Conservation (phyloP, 2,113 vertebrate species). For the Pycnonotus jocosus region DNA sequence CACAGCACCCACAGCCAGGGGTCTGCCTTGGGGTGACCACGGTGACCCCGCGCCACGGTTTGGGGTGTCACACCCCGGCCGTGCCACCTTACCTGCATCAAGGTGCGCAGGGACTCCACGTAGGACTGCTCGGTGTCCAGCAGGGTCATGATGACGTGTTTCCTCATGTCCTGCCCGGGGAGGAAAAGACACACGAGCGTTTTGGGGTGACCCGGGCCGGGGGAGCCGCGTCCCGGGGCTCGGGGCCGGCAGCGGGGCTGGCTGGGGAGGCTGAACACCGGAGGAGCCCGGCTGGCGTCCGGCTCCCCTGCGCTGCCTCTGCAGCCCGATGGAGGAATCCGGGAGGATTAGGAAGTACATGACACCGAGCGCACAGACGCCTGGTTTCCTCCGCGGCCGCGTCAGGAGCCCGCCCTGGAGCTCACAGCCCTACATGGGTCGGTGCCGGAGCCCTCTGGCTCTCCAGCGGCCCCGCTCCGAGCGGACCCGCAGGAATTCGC, state of each 20-base stretch:
- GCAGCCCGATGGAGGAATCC: slow-evolving; percentile 44
- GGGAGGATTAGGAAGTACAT: slow-evolving; percentile 63
- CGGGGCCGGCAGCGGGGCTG: neutral
- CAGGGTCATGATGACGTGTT: slow-evolving; percentile 97
- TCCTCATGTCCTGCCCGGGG: slow-evolving; percentile 91
- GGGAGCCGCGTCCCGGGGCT: neutral
- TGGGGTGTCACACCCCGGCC: neutral
- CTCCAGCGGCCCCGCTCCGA: neutral
- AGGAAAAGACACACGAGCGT: neutral
- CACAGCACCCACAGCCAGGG: accelerated
- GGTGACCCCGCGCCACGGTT: accelerated
- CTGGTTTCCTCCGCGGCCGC: slow-evolving; percentile 40
- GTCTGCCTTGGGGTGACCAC: accelerated
- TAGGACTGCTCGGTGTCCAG: slow-evolving; percentile 97
- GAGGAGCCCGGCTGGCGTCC: neutral
- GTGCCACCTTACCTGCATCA: slow-evolving; percentile 84
- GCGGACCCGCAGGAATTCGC: slow-evolving; percentile 21
- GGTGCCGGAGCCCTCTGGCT: slow-evolving; percentile 16
- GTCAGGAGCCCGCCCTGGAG: slow-evolving; percentile 60
- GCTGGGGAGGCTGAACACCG: neutral
- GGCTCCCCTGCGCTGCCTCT: slow-evolving; percentile 41
- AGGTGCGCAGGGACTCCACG: slow-evolving; percentile 92
- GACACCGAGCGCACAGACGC: slow-evolving; percentile 52
- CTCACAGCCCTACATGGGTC: slow-evolving; percentile 66
- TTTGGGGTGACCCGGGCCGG: neutral